phyloP scores from a whole-genome alignment of 2,888 invertebrate species.

The Phalera bucephala region DNA sequence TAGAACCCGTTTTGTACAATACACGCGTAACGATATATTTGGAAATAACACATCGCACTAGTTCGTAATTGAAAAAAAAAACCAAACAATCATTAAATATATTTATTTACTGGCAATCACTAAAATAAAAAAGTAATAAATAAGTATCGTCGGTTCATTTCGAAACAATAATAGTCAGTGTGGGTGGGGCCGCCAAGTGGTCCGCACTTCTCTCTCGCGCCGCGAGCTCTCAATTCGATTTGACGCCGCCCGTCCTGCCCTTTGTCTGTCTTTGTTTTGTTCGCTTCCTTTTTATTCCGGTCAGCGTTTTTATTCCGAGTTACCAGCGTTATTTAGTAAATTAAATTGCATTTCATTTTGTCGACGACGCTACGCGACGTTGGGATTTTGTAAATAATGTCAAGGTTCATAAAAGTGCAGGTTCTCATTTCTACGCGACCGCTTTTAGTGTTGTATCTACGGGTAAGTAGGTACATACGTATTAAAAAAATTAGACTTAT shows the following conservation, averaged over 20 bases:
- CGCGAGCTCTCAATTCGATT: constrained; percentile 20
- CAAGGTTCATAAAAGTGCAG: background rate
- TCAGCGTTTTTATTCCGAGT: constrained; percentile 7
- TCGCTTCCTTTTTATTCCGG: constrained; percentile 8
- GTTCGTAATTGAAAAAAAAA: no score
- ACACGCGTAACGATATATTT: no score
- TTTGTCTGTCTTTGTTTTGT: constrained; percentile 16
- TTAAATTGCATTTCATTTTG: constrained; percentile 19
- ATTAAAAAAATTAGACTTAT: no score
- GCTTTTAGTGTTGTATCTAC: no score
- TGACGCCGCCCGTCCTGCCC: constrained; percentile 13
- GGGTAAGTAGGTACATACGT: no score
- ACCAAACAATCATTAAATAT: no score
- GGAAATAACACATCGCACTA: no score
- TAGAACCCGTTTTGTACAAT: no score
- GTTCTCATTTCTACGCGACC: background rate
- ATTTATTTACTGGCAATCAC: no score
- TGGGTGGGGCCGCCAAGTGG: constrained; percentile 15
- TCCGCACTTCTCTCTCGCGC: constrained; percentile 13
- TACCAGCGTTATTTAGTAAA: constrained; percentile 16
- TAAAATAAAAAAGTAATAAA: no score
- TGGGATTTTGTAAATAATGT: constrained; percentile 1
- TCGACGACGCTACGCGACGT: background rate
- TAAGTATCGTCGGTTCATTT: no score
- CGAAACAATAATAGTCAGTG: no score